A percentile compares a stretch with the other conserved stretches of the same genome.
phyloP scores from a whole-genome alignment of 64 coral and sea anemone species.

The Actinia tenebrosa region DNA sequence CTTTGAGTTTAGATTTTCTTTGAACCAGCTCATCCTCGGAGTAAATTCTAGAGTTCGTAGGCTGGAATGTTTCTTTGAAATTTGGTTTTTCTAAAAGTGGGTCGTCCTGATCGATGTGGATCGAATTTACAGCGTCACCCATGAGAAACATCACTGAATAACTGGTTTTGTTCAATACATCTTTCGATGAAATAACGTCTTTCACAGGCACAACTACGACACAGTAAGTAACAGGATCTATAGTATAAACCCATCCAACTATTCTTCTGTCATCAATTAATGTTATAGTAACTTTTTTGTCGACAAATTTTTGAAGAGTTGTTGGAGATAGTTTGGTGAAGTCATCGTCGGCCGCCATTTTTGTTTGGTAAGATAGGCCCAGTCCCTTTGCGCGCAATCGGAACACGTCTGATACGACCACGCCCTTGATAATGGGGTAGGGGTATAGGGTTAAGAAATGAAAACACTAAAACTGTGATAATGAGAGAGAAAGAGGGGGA shows the following conservation, averaged over 20 bases:
- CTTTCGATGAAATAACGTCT: not conserved
- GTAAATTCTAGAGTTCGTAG: not conserved
- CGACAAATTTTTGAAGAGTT: slow-evolving; percentile 10
- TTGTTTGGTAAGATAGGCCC: not conserved
- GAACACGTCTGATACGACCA: not conserved
- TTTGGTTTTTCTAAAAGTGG: not conserved
- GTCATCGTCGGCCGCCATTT: slow-evolving; percentile 29
- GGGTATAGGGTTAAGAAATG: not conserved
- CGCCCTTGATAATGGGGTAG: not conserved
- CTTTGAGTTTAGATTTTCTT: slow-evolving; percentile 47
- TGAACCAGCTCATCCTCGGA: slow-evolving; percentile 35
- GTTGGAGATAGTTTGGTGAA: slow-evolving; percentile 1
- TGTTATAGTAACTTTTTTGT: slow-evolving; percentile 37
- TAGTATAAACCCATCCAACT: slow-evolving; percentile 74
- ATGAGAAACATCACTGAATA: slow-evolving; percentile 27
- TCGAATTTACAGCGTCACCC: slow-evolving; percentile 37
- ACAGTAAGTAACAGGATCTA: slow-evolving; percentile 78
- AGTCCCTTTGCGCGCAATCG: not conserved
- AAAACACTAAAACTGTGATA: no score
- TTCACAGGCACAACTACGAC: slow-evolving; percentile 34
- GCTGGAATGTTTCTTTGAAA: slow-evolving; percentile 30
- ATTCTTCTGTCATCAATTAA: slow-evolving; percentile 45
- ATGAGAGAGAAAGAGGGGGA: no score
- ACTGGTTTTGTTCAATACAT: not conserved
- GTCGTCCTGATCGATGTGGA: slow-evolving; percentile 26